Conservation (phyloP, 2,113 vertebrate genomes). For the Oplegnathus fasciatus region DNA sequence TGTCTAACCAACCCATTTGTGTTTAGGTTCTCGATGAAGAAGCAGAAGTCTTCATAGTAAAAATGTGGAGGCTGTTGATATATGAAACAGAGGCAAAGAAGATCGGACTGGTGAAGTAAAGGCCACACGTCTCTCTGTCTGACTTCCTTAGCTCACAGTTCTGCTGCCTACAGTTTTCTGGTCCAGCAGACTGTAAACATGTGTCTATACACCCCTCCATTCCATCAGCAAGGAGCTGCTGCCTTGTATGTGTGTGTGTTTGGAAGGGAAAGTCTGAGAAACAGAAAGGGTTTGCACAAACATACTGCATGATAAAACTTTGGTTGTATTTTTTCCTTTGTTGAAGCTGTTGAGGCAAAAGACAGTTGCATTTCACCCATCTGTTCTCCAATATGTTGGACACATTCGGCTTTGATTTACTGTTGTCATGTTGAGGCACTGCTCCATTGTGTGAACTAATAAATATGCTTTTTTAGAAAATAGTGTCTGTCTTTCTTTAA, state of each 20-base stretch:
- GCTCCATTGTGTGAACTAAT: conserved; percentile 77
- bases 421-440: conserved; percentile 68
- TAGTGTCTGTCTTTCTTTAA: background rate
- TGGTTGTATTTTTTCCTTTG: conserved; percentile 52
- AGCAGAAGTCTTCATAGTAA: conserved; percentile 99
- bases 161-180: conserved; percentile 31
- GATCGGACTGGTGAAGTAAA: conserved; percentile 97
- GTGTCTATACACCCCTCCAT: conserved; percentile 53
- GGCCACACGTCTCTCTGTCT: conserved; percentile 54
- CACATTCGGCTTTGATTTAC: conserved; percentile 76
- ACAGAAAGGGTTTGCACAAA: conserved; percentile 63
- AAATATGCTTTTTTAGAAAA: conserved; percentile 71
- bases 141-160: conserved; percentile 44
- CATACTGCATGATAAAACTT: conserved; percentile 75
- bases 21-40: conserved; percentile 97
- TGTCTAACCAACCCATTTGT: conserved; percentile 4
- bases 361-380: conserved; percentile 38
- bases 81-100: conserved; percentile 99
- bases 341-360: conserved; percentile 43
- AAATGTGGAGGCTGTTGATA: conserved; percentile 99
- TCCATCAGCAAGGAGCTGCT: conserved; percentile 70
- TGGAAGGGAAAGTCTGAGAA: conserved; percentile 38
- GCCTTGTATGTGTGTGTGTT: conserved; percentile 48
- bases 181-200: conserved; percentile 55
- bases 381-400: conserved; percentile 56